phyloP scores from a whole-genome alignment of 2,888 invertebrate genomes.

The Patella depressa region DNA sequence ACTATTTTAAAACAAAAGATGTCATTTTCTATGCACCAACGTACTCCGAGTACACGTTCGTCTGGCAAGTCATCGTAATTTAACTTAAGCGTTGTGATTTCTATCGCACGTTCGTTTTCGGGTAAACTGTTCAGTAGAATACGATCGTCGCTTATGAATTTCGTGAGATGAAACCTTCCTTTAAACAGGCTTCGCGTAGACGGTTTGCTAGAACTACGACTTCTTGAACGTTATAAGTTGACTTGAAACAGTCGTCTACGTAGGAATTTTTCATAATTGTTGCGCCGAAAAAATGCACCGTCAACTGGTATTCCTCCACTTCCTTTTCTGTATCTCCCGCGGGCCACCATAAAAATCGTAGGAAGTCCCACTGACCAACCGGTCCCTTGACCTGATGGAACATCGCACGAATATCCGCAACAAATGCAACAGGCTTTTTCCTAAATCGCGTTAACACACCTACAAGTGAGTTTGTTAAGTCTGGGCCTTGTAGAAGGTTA shows the following conservation, averaged over 20 bases:
- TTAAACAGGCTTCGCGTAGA: not conserved
- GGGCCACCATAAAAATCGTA: not conserved
- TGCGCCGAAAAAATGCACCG: too few relatives aligned
- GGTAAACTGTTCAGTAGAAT: not conserved
- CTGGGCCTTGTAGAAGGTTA: slow-evolving; percentile 22
- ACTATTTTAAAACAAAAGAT: not conserved
- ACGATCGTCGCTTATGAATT: not conserved
- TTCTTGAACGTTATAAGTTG: not conserved
- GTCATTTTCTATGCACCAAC: not conserved
- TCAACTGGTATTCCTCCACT: not conserved
- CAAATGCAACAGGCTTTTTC: slow-evolving; percentile 16
- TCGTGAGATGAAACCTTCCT: not conserved
- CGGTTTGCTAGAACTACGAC: not conserved
- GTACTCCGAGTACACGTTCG: slow-evolving; percentile 10
- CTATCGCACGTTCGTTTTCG: not conserved
- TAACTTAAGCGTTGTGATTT: not conserved
- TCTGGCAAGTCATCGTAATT: slow-evolving; percentile 6
- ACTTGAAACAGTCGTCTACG: slow-evolving; percentile 18
- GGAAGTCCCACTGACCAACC: slow-evolving; percentile 11
- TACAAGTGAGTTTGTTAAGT: slow-evolving; percentile 19
- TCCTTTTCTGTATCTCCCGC: not conserved
- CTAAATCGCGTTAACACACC: slow-evolving; percentile 21
- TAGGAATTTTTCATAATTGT: slow-evolving; percentile 2
- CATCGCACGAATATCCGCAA: slow-evolving; percentile 24
- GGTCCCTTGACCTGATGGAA: slow-evolving; percentile 21